These are phyloP conservation scores for Orthosia gracilis DNA, from an alignment of 2,888 invertebrate species.

Conservation along the genomic window DNA sequence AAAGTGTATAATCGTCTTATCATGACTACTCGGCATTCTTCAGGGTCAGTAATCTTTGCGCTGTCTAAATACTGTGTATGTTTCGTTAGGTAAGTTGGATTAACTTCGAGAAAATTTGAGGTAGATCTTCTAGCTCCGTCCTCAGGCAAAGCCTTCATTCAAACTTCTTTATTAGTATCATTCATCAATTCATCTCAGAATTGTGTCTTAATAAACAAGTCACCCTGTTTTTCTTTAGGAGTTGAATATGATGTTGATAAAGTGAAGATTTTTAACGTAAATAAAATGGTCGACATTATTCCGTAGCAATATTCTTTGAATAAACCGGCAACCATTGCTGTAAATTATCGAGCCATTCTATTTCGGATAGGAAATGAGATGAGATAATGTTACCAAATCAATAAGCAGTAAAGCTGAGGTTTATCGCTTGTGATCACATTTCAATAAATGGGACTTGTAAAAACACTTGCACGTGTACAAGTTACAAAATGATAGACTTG, in stretches of 20 bases:
- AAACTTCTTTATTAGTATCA: not conserved
- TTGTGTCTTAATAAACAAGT: not conserved
- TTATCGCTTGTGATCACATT: constrained; percentile 30
- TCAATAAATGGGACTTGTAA: not conserved
- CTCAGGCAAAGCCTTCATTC: not conserved
- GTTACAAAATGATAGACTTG: constrained; percentile 7
- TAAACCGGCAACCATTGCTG: not conserved
- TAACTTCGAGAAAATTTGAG: not conserved
- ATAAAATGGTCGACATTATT: not conserved
- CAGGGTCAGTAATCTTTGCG: constrained; percentile 54
- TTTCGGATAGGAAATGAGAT: constrained; percentile 17
- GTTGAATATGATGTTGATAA: not conserved
- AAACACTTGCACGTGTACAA: constrained; percentile 4
- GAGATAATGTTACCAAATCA: constrained; percentile 27
- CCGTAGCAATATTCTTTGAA: not conserved
- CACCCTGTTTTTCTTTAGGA: not conserved
- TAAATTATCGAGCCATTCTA: not conserved
- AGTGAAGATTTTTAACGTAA: not conserved
- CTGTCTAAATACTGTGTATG: constrained; percentile 4
- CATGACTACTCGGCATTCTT: constrained; percentile 50
- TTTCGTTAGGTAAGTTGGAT: constrained; percentile 21
- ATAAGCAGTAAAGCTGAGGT: constrained; percentile 30
- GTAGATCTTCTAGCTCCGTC: not conserved
- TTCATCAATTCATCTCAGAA: not conserved
- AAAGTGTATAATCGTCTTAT: constrained; percentile 69